phyloP scores from a whole-genome alignment of 1,140 invertebrate genomes.

The Solenopsis fugax region DNA sequence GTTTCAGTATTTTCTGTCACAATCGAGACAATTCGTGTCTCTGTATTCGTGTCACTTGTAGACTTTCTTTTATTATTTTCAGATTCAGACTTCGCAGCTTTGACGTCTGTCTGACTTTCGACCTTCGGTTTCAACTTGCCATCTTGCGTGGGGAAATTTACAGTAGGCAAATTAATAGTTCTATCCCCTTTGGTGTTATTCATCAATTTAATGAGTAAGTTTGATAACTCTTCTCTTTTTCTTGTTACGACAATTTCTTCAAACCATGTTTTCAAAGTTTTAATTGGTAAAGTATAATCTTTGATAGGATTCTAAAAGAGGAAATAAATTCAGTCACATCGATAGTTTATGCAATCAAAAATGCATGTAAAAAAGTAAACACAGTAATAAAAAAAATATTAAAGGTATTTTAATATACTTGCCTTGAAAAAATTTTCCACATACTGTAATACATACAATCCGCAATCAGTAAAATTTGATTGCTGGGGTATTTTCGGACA shows the following conservation, averaged over 20 bases:
- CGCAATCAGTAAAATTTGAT: conserved; percentile 98
- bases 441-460: conserved; percentile 97
- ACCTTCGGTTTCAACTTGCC: conserved; percentile 83
- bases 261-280: conserved; percentile 92
- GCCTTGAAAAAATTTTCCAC: conserved; percentile 97
- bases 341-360: conserved; percentile 6
- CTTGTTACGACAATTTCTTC: conserved; percentile 92
- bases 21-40: conserved; percentile 46
- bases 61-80: conserved; percentile 81
- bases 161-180: conserved; percentile 82
- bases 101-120: conserved; percentile 73
- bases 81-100: conserved; percentile 73
- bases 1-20: conserved; percentile 67
- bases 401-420: conserved; percentile 69
- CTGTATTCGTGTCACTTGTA: conserved; percentile 52
- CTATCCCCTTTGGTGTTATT: conserved; percentile 85
- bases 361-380: background rate
- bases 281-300: conserved; percentile 92
- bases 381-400: conserved; percentile 44
- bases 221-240: conserved; percentile 93
- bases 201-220: conserved; percentile 91
- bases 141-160: conserved; percentile 85
- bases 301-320: conserved; percentile 90
- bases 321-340: conserved; percentile 23
- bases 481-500: conserved; percentile 97